Percentiles rank a stretch among this genome's conserved stretches.
These are phyloP conservation scores for Meloe dianella DNA, from an alignment of 2,888 invertebrate genomes.

Conservation along the genomic window DNA sequence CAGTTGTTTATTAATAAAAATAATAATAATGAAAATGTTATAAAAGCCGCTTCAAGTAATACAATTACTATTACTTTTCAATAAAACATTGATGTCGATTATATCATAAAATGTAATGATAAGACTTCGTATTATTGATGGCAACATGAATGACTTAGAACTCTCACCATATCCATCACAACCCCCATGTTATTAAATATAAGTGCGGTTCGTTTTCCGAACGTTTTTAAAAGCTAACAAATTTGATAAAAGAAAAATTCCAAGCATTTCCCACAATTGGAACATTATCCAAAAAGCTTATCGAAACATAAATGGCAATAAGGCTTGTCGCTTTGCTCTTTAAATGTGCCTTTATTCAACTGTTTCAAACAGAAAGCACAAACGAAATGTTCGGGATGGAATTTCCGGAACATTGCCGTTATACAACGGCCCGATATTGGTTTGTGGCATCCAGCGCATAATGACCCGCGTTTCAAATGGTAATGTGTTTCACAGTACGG, in stretches of 20 bases:
- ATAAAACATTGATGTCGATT: not conserved
- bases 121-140: not conserved
- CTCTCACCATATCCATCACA: constrained; percentile 4
- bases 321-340: constrained; percentile 98
- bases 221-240: constrained; percentile 6
- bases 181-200: not conserved
- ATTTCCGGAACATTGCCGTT: constrained; percentile 98
- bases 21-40: not conserved
- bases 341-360: constrained; percentile 98
- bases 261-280: not conserved
- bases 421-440: constrained; percentile 98
- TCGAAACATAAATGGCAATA: constrained; percentile 98
- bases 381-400: constrained; percentile 99
- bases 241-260: constrained; percentile 8
- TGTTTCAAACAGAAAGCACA: constrained; percentile 99
- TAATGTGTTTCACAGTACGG: constrained; percentile 99
- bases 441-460: constrained; percentile 97
- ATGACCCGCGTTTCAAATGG: constrained; percentile 94
- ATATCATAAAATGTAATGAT: not conserved
- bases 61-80: not conserved
- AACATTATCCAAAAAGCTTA: constrained; percentile 85
- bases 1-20: too few relatives aligned
- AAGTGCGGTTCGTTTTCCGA: not conserved
- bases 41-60: not conserved
- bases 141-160: constrained; percentile 6